Evolutionary conservation across 2,888 invertebrate genomes (phyloP), one percentile per base, ranked within the genome.

Genomic region (Schizaphis graminum): DNA sequence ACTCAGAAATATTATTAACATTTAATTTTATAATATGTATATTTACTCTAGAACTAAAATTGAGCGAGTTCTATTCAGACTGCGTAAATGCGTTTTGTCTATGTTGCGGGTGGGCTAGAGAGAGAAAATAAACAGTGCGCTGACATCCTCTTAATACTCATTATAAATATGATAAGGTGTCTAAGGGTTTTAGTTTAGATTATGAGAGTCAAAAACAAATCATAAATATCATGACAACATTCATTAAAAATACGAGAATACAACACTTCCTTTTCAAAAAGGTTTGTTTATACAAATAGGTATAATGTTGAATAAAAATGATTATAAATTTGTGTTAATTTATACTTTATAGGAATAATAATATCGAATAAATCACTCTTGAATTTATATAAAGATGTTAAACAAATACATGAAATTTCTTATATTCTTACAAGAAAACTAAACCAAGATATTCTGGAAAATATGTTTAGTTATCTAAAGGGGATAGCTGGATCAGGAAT

Each of bases 371-470:
- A n/a, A 53, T 88, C 53, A 49, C 49, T 88, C 16, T 4, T 88
- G 49, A 49, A 88, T 53, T 88, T 88, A 28, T 88, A 5, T n/a
- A n/a, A 88, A 7, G 53, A 88, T 0, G 8, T 53, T 49, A 88
- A 88, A 88, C 11, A n/a, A 21, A 88, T 53, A 10, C n/a, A n/a
- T n/a, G n/a, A 21, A 53, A 35, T 49, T 53, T n/a, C n/a, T 35
- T 53, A 88, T 28, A 88, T 88, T 53, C 7, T 88, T n/a, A 53
- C 53, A 16, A n/a, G 49, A n/a, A 53, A 88, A 88, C 8, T 88
- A 88, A 88, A 88, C n/a, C 87, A 88, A n/a, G 88, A 53, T 88
- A 49, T n/a, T 28, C n/a, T 88, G 0, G 88, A 53, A 35, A 88
- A 88, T 88, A 11, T 88, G 8, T 53, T 24, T 26, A 84, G 85